A percentile compares a stretch with the other conserved stretches of the same genome.
Conservation (phyloP, 2,888 invertebrate species). For the Seira musarum region DNA sequence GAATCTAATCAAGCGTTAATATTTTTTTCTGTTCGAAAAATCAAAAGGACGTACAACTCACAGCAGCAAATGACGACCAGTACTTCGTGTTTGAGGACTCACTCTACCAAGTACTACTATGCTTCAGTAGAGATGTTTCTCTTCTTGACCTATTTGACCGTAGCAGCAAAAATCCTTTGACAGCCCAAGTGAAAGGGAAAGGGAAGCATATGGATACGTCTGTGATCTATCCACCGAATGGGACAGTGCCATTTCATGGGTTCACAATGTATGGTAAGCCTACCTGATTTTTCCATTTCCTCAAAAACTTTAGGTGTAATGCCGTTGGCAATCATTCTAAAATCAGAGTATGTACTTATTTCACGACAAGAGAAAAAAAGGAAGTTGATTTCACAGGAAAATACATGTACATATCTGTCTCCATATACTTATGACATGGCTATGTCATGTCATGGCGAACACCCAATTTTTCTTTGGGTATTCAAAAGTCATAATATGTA, state of each 20-base stretch:
- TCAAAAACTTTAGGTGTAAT: too few relatives aligned
- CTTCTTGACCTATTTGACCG: constrained; percentile 81
- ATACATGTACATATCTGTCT: too few relatives aligned
- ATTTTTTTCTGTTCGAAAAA: too few relatives aligned
- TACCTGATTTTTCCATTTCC: neutral
- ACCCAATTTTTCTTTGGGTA: neutral
- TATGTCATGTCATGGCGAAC: neutral
- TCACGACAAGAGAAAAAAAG: too few relatives aligned
- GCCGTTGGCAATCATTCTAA: too few relatives aligned
- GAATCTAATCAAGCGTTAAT: too few relatives aligned
- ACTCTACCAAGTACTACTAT: constrained; percentile 91
- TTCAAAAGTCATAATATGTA: too few relatives aligned
- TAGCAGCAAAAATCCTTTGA: constrained; percentile 78
- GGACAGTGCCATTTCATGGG: constrained; percentile 96
- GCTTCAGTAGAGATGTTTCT: constrained; percentile 91
- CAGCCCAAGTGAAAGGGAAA: constrained; percentile 81
- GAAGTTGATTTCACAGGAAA: too few relatives aligned
- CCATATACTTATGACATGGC: too few relatives aligned
- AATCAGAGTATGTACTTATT: too few relatives aligned
- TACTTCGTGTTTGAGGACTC: constrained; percentile 98
- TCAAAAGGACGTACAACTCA: constrained; percentile 95
- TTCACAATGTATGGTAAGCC: constrained; percentile 96
- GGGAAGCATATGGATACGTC: constrained; percentile 77
- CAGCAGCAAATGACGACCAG: constrained; percentile 97
- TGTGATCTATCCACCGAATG: constrained; percentile 92